phyloP scores from a whole-genome alignment of 2,888 invertebrate species.

The Machimus rusticus region DNA sequence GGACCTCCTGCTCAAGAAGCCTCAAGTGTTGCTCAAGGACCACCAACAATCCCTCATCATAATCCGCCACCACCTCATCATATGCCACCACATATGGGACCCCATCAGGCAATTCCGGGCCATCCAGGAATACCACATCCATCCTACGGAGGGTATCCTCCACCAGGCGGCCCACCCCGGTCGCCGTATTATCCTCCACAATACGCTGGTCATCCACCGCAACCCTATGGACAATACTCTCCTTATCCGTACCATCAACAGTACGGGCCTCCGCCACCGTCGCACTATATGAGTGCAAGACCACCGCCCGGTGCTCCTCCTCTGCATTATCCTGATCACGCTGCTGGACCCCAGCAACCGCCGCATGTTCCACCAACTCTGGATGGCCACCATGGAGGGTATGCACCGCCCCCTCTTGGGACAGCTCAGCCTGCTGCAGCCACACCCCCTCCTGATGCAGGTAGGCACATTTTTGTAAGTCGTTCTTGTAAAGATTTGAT shows the following conservation, averaged over 20 bases:
- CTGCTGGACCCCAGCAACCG: constrained; percentile 51
- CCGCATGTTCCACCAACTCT: constrained; percentile 50
- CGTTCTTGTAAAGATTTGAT: background rate
- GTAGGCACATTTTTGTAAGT: background rate
- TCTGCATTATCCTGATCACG: constrained; percentile 50
- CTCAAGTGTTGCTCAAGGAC: constrained; percentile 51
- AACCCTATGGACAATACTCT: constrained; percentile 58
- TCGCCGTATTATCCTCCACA: constrained; percentile 62
- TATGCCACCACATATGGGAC: constrained; percentile 57
- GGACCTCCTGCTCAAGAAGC: constrained; percentile 42
- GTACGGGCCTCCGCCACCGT: constrained; percentile 58
- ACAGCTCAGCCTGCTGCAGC: constrained; percentile 49
- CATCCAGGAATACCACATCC: constrained; percentile 57
- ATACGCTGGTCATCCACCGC: constrained; percentile 60
- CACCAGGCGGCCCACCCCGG: constrained; percentile 58
- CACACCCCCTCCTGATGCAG: constrained; percentile 46
- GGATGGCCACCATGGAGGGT: constrained; percentile 52
- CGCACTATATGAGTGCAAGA: constrained; percentile 58
- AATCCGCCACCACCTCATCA: constrained; percentile 55
- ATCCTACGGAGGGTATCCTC: constrained; percentile 59
- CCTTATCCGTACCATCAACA: constrained; percentile 62
- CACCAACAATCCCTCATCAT: constrained; percentile 55
- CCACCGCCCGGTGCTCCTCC: constrained; percentile 52
- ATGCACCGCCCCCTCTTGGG: constrained; percentile 48
- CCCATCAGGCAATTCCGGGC: constrained; percentile 58